These are phyloP conservation scores for Cheilosia vernalis DNA, from an alignment of 2,888 invertebrate genomes.

Conservation along the genomic window DNA sequence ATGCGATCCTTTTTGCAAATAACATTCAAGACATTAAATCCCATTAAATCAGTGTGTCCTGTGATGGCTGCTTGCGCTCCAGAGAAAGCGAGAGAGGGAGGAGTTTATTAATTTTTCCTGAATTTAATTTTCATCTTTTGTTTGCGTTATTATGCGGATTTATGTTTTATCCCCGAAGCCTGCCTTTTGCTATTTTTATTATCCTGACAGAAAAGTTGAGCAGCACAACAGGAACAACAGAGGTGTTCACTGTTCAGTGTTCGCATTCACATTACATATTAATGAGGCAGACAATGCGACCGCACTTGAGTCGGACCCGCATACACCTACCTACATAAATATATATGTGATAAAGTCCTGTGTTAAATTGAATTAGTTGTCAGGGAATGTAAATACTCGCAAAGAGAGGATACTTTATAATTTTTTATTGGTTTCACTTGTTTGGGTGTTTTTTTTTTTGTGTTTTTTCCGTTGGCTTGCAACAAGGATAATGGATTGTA, in stretches of 20 bases:
- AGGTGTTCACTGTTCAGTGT: constrained; percentile 32
- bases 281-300: constrained; percentile 67
- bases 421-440: constrained; percentile 44
- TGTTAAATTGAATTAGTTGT: constrained; percentile 72
- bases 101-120: constrained; percentile 61
- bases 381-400: constrained; percentile 60
- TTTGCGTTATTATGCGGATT: constrained; percentile 58
- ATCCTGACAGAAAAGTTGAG: constrained; percentile 31
- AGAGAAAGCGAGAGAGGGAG: neutral
- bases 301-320: too few relatives aligned
- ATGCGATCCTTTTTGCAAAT: constrained; percentile 33
- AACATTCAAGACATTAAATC: constrained; percentile 47
- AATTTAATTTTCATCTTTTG: constrained; percentile 67
- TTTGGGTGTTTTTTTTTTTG: constrained; percentile 6
- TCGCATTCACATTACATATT: constrained; percentile 54
- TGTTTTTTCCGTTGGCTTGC: neutral
- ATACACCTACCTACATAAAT: too few relatives aligned
- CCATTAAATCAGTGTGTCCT: constrained; percentile 31
- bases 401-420: constrained; percentile 55
- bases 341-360: constrained; percentile 8
- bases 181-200: constrained; percentile 8
- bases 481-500: constrained; percentile 63
- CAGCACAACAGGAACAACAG: constrained; percentile 29
- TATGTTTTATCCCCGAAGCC: constrained; percentile 48
- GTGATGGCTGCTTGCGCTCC: neutral